phyloP scores from a whole-genome alignment of 2,888 invertebrate genomes.

The Orchesella flavescens region DNA sequence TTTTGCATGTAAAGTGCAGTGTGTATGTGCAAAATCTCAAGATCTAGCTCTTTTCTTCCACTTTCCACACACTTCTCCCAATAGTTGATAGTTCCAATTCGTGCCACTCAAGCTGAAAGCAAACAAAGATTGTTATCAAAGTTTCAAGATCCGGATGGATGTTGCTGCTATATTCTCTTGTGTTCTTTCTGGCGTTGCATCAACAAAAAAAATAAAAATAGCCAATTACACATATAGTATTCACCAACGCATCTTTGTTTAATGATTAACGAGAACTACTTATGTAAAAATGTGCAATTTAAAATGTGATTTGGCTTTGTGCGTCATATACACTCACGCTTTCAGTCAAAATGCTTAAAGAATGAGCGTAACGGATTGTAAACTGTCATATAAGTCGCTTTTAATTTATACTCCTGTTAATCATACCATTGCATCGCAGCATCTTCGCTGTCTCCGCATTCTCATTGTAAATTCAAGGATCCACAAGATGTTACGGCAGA shows the following conservation, averaged over 20 bases:
- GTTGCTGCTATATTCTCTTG: neutral
- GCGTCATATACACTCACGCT: neutral
- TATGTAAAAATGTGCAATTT: neutral
- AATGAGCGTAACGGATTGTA: neutral
- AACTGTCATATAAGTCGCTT: neutral
- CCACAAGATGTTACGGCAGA: too few species aligned
- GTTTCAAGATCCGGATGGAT: too few species aligned
- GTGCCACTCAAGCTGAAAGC: neutral
- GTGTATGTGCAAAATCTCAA: neutral
- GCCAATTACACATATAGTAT: neutral
- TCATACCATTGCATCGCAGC: too few species aligned
- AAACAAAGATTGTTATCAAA: conserved; percentile 27
- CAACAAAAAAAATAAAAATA: conserved; percentile 45
- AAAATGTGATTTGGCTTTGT: neutral
- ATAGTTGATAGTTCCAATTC: neutral
- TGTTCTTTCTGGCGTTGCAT: conserved; percentile 41
- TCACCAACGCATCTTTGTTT: conserved; percentile 7
- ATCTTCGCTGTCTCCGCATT: too few species aligned
- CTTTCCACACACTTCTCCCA: neutral
- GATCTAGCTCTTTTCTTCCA: neutral
- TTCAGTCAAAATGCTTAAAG: neutral
- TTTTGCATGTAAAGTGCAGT: too few species aligned
- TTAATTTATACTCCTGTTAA: too few species aligned
- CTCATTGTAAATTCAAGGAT: too few species aligned
- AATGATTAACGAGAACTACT: neutral